Base-by-base conservation (phyloP, 2,113 vertebrate genomes). In the Sebastes fasciatus region DNA sequence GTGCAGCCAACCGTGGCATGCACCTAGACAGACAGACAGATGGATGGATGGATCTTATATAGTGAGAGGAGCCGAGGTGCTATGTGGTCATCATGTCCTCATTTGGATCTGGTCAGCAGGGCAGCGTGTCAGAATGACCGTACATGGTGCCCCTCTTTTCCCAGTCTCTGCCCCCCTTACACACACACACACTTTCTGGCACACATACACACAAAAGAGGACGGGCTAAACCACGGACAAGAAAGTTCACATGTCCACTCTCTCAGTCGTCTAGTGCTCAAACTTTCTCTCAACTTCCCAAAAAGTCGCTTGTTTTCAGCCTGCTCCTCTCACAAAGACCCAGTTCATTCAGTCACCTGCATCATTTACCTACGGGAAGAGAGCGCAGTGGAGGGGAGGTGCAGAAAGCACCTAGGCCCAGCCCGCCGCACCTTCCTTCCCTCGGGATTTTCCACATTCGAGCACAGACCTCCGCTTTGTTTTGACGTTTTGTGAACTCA, bases 91-190 rank as follows among this genome's bases (percentile, higher is more conserved):
- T 75, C 63, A 49, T 86, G 71, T 75, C 87, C 83, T 90, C 83
- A 74, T 87, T 89, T 89, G 85, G 91, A 82, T 82, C 52, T 86
- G 61, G 76, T 71, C 77, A 87, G 65, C 84, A 68, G 72, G 78
- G 78, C 63, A 88, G 71, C 49, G 12, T 83, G 77, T 92, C 83
- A 90, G 74, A 85, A 86, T 90, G 76, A 89, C 93, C 92, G 88
- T 90, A 94, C 83, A 94, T 89, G 89, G 91, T 86, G 72, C 57
- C 69, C n/a, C 57, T 88, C 45, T 77, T 40, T 84, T 11, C 66
- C 82, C 77, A 66, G 49, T 82, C 61, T 70, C 62, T 74, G 21
- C 40, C 55, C 55, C 34, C 63, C 16, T 23, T 4, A 13, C 62
- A 51, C 68, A 42, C 68, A 72, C 77, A 52, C n/a, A 60, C 26